Conservation (phyloP, 2,888 invertebrate species). For the Iphiclides podalirius region DNA sequence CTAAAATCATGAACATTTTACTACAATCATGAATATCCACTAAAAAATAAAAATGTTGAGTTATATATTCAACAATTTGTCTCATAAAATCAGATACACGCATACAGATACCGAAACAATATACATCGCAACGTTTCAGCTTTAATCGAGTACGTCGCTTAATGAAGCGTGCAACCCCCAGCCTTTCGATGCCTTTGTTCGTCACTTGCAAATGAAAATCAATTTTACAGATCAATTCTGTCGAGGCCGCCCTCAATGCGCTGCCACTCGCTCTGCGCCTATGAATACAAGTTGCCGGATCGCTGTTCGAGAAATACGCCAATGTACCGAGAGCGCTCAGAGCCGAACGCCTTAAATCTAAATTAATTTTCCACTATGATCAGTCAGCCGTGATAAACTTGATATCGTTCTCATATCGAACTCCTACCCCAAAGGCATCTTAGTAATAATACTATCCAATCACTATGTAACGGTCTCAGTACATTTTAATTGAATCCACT, state of each 20-base stretch:
- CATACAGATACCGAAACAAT: background rate
- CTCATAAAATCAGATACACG: too few species aligned
- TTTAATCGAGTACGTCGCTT: background rate
- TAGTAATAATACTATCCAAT: conserved; percentile 38
- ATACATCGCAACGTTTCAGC: background rate
- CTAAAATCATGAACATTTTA: too few species aligned
- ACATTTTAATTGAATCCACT: conserved; percentile 4
- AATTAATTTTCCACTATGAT: conserved; percentile 71
- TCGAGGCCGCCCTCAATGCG: conserved; percentile 39
- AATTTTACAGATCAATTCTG: conserved; percentile 60
- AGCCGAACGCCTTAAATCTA: conserved; percentile 49
- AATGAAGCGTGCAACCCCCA: background rate
- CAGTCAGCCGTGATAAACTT: conserved; percentile 59
- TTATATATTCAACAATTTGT: too few species aligned
- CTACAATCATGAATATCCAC: too few species aligned
- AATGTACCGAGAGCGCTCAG: too few species aligned
- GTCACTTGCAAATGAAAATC: conserved; percentile 51
- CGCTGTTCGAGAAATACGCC: conserved; percentile 38
- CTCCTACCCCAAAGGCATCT: conserved; percentile 13
- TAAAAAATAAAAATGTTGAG: too few species aligned
- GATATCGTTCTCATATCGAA: conserved; percentile 66
- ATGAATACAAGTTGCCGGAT: conserved; percentile 57
- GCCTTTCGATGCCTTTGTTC: conserved; percentile 42
- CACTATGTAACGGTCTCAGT: background rate
- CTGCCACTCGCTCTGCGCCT: conserved; percentile 43